Percentiles rank a stretch among this genome's conserved stretches.
Conservation (phyloP, 2,888 invertebrate genomes). For the Phoenoteleia sp. region DNA sequence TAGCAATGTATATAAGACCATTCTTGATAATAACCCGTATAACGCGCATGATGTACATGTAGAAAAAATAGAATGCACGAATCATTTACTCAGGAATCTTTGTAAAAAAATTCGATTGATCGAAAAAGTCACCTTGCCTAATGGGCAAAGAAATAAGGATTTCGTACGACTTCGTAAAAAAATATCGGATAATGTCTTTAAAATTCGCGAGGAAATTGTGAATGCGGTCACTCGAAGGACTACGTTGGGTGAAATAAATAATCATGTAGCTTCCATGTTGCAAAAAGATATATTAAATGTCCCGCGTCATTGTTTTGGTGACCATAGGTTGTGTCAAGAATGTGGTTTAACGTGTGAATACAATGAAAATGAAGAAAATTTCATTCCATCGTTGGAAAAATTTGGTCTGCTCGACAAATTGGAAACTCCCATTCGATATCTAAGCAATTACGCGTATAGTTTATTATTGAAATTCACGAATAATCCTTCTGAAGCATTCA, state of each 20-base stretch:
- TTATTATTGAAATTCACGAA: constrained; percentile 23
- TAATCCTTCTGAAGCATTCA: constrained; percentile 53
- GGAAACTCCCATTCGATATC: neutral
- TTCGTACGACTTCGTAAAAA: constrained; percentile 16
- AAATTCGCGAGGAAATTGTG: constrained; percentile 27
- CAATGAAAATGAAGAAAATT: neutral
- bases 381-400: constrained; percentile 6
- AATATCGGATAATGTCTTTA: neutral
- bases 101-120: constrained; percentile 45
- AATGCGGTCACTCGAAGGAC: constrained; percentile 10
- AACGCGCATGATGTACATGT: neutral
- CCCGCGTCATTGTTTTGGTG: constrained; percentile 29
- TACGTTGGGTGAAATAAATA: neutral
- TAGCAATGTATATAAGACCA: constrained; percentile 77
- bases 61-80: constrained; percentile 35
- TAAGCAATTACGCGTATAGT: constrained; percentile 14
- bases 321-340: constrained; percentile 11
- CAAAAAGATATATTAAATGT: constrained; percentile 28
- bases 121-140: neutral
- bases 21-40: constrained; percentile 14
- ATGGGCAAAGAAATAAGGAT: constrained; percentile 1
- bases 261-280: neutral
- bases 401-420: constrained; percentile 11
- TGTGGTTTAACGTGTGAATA: neutral
- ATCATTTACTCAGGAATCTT: constrained; percentile 34